A percentile compares a stretch with the other conserved stretches of the same genome.
Conservation (phyloP, 2,113 vertebrate species). For the Sminthopsis crassicaudata region DNA sequence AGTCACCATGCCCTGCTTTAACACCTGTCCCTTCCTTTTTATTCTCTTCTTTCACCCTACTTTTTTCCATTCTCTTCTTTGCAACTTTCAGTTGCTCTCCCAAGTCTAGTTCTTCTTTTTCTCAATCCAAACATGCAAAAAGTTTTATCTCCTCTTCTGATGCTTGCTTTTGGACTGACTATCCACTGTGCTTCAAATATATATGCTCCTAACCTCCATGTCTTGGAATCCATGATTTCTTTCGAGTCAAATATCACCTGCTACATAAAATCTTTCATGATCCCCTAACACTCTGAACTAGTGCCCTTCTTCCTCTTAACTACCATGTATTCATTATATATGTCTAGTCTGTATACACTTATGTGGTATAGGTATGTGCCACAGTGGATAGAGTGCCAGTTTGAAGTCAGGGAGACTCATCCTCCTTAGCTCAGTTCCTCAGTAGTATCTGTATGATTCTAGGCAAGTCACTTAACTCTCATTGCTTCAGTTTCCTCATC, state of each 20-base stretch:
- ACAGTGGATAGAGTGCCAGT: neutral
- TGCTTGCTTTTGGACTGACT: neutral
- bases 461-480: neutral
- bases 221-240: neutral
- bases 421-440: neutral
- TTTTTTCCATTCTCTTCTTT: neutral
- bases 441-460: neutral
- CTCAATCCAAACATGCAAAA: neutral
- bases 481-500: neutral
- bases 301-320: neutral
- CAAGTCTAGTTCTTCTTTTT: neutral
- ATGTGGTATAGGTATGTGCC: neutral
- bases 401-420: neutral
- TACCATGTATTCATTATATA: neutral
- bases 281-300: neutral
- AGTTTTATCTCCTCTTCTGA: neutral
- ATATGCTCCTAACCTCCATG: neutral
- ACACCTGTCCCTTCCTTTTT: neutral
- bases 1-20: neutral
- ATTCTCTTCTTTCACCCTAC: neutral
- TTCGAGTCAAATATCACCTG: neutral
- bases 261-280: neutral
- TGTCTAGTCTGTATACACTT: neutral
- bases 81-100: neutral
- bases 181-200: neutral